Evolutionary conservation across 2,113 vertebrate genomes (phyloP), one percentile per base, ranked within the genome.

Genomic region (Leiothrix lutea): DNA sequence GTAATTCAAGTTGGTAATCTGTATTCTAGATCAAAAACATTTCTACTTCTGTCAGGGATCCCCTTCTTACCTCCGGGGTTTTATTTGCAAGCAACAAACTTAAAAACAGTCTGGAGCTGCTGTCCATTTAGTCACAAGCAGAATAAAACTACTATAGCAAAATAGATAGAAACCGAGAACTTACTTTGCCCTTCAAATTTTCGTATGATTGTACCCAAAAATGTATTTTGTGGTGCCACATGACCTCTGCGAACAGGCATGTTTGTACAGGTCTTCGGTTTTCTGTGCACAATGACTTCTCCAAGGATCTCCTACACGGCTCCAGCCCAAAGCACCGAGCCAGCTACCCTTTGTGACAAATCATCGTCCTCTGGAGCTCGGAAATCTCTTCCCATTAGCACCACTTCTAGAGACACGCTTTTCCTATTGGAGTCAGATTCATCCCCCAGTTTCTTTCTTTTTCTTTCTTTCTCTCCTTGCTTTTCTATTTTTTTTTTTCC

Each of bases 171-270:
- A 78, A 97, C 96, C 95, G 71, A 77, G 94, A 98, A 99, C 99
- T 99, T 97, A 99, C 99, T 99, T 98, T 99, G 99, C 96, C 99
- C 99, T 98, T 99, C 99, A 97, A 99, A 99, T 99, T 99, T 99
- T 96, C 99, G 98, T 97, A 99, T 99, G 96, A 99, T 99, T 97
- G 99, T 98, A 97, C 99, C 99, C 97, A 99, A 97, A 97, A 99
- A 99, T 42, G 99, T 99, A 97, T 99, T 99, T 89, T 99, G 99
- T 79, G 99, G 99, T 96, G 99, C 99, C 98, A 99, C 99, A 98
- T 99, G 99, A 97, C 99, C 99, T 98, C 99, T 99, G 98, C 99
- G 98, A 42, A 99, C 99, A 98, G 99, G 99, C 99, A 99, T 99
- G 98, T 97, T 99, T 98, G 93, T 89, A 91, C 86, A 80, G 97